Conservation (phyloP, 2,113 vertebrate species). For the Leiothrix lutea region DNA sequence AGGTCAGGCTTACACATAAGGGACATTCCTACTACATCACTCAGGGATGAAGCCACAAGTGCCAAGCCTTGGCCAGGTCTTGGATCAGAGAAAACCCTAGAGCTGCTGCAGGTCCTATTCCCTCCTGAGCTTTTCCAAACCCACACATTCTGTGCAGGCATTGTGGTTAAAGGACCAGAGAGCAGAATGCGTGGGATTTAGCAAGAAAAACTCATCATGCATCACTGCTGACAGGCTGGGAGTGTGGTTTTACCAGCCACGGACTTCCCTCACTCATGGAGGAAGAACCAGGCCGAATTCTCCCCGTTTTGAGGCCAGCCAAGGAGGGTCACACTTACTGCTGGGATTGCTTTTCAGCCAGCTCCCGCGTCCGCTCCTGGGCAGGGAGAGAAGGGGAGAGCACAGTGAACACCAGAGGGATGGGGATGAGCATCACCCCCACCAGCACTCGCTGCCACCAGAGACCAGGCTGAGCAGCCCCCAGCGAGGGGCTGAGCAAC, state of each 20-base stretch:
- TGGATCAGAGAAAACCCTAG: not conserved
- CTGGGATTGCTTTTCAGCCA: constrained; percentile 95
- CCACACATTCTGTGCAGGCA: not conserved
- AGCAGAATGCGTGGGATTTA: not conserved
- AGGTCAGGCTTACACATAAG: fast-evolving
- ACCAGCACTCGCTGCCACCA: fast-evolving
- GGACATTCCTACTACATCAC: not conserved
- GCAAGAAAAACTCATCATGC: not conserved
- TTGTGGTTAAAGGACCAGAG: fast-evolving
- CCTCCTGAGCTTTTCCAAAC: not conserved
- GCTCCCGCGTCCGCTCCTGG: constrained; percentile 93
- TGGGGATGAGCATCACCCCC: fast-evolving
- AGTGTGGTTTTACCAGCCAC: not conserved
- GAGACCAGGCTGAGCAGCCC: not conserved
- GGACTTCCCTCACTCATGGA: not conserved
- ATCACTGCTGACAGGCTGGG: not conserved
- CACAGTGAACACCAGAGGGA: not conserved
- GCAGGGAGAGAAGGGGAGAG: constrained; percentile 29
- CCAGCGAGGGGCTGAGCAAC: fast-evolving
- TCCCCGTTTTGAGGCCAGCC: not conserved
- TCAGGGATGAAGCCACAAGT: not conserved
- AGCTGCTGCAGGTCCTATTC: not conserved
- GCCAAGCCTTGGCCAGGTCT: not conserved
- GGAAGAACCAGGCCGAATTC: not conserved
- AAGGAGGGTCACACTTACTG: constrained; percentile 81